Evolutionary conservation across 2,797 vertebrate genomes (phyloP).

Genomic region (Megaceryle alcyon): DNA sequence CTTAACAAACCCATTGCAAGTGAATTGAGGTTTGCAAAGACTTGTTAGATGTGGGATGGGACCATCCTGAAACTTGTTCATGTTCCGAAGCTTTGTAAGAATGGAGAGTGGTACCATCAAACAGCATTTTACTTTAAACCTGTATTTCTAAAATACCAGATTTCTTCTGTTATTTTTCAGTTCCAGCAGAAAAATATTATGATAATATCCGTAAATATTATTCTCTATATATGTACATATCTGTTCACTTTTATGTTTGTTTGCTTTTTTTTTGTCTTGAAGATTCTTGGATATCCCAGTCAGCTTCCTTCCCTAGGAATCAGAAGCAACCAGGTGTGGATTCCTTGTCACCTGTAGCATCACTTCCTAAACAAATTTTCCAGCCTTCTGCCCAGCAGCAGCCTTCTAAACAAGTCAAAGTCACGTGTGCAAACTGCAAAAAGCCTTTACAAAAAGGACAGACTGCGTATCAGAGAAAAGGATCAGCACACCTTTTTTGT

Average conservation of each 20-base stretch:
- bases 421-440: slow-evolving; percentile 98
- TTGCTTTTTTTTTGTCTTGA: slow-evolving; percentile 59
- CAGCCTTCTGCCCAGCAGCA: slow-evolving; percentile 88
- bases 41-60: background rate
- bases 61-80: background rate
- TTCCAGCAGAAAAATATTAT: background rate
- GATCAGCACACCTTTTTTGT: slow-evolving; percentile 97
- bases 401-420: slow-evolving; percentile 93
- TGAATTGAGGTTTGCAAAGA: background rate
- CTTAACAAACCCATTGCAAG: background rate
- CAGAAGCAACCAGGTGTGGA: slow-evolving; percentile 95
- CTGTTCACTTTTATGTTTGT: slow-evolving; percentile 10
- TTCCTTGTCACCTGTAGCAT: slow-evolving; percentile 90
- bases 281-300: slow-evolving; percentile 99
- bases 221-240: background rate
- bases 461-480: slow-evolving; percentile 98
- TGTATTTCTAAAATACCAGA: background rate
- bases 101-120: background rate
- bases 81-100: background rate
- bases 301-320: slow-evolving; percentile 95
- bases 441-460: slow-evolving; percentile 99
- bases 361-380: slow-evolving; percentile 93
- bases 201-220: background rate
- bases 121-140: background rate
- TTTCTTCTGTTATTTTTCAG: background rate